phyloP scores from a whole-genome alignment of 2,113 vertebrate genomes.

The Elephas maximus region DNA sequence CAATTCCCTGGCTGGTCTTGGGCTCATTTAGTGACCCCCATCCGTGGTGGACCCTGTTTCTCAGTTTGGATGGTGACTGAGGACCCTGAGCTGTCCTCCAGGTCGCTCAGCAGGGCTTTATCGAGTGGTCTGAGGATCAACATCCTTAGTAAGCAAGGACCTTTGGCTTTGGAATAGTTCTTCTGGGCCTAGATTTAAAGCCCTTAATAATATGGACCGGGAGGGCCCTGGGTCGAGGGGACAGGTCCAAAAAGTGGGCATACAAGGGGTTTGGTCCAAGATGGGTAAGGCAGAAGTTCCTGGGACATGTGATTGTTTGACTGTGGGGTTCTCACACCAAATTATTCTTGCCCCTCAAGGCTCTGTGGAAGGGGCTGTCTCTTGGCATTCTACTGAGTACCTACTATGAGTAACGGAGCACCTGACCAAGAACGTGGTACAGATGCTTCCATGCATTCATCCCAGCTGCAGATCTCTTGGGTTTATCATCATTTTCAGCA shows the following conservation, averaged over 20 bases:
- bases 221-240: neutral
- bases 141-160: neutral
- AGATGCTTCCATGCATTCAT: neutral
- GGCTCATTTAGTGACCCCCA: fast-evolving
- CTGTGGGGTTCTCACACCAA: fast-evolving
- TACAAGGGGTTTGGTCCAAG: neutral
- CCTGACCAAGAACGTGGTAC: fast-evolving
- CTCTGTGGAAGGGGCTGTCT: neutral
- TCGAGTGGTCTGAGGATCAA: neutral
- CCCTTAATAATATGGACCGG: neutral
- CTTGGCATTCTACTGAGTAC: neutral
- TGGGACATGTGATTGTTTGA: neutral
- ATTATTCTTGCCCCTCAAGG: neutral
- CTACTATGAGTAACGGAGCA: neutral
- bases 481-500: neutral
- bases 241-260: no score
- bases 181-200: neutral
- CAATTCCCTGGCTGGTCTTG: neutral
- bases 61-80: neutral
- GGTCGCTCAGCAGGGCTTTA: neutral
- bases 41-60: neutral
- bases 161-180: neutral
- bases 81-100: neutral
- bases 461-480: neutral
- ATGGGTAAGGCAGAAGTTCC: neutral